Percentiles rank a stretch among this genome's conserved stretches.
phyloP scores from a whole-genome alignment of 2,888 invertebrate genomes.

The Cosmia trapezina region DNA sequence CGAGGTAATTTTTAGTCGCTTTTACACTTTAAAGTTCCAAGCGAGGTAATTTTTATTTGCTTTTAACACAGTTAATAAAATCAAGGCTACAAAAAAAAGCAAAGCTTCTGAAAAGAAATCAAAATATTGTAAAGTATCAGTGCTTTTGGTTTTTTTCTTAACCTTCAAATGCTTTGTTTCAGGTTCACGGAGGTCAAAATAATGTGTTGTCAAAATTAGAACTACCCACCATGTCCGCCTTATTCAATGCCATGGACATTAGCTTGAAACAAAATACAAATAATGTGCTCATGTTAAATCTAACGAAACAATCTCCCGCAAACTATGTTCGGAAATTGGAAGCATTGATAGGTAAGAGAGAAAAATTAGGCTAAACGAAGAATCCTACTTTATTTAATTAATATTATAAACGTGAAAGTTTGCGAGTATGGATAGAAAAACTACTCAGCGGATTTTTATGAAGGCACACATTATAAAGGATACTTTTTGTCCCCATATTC shows the following conservation, averaged over 20 bases:
- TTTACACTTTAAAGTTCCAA: no score
- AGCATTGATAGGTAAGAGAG: background rate
- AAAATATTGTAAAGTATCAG: background rate
- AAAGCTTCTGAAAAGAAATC: background rate
- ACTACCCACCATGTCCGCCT: background rate
- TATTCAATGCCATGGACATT: background rate
- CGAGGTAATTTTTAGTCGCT: background rate
- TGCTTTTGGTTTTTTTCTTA: background rate
- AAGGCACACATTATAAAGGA: no score
- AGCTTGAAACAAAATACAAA: background rate
- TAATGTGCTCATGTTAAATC: conserved; percentile 1
- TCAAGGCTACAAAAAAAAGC: no score
- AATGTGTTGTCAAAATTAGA: background rate
- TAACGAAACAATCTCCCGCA: background rate
- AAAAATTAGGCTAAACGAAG: background rate
- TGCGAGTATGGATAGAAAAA: no score
- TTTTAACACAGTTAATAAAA: background rate
- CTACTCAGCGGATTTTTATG: no score
- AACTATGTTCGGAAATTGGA: background rate
- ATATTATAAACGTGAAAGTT: no score
- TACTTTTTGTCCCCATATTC: no score
- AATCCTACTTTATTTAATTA: no score
- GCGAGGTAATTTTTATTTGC: no score
- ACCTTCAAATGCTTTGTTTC: background rate
- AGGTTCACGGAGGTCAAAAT: background rate